Conservation (phyloP, 2,797 vertebrate species). For the Melopsittacus undulatus region DNA sequence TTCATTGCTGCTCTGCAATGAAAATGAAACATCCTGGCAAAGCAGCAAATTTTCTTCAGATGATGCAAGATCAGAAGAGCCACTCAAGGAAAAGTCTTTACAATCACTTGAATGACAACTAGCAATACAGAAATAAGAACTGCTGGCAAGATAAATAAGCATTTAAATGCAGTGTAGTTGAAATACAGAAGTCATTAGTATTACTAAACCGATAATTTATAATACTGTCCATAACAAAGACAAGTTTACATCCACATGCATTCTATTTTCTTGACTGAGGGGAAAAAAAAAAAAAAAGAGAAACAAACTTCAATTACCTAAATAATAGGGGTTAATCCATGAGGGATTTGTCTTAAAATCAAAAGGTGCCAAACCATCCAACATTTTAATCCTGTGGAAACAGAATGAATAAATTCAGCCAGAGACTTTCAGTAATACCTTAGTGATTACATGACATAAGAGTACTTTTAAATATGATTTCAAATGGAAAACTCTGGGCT, state of each 20-base stretch:
- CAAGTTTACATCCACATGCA: not conserved
- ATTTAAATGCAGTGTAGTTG: not conserved
- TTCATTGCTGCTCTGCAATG: not conserved
- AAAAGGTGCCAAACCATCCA: conserved; percentile 87
- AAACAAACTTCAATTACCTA: conserved; percentile 78
- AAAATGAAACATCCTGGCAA: not conserved
- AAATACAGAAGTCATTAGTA: not conserved
- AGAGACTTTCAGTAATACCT: not conserved
- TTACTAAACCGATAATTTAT: not conserved
- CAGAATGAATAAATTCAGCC: not conserved
- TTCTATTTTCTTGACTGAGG: not conserved
- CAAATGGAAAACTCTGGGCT: not conserved
- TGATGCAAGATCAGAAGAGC: conserved; percentile 2
- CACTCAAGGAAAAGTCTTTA: not conserved
- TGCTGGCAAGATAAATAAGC: not conserved
- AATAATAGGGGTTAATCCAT: conserved; percentile 87
- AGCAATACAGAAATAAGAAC: not conserved
- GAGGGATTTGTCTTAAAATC: conserved; percentile 90
- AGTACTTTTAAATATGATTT: not conserved
- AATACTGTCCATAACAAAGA: not conserved
- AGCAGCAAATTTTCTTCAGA: not conserved
- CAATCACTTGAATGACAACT: not conserved
- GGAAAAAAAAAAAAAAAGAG: not conserved
- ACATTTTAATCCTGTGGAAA: conserved; percentile 82
- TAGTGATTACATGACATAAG: not conserved